Conservation (phyloP, 2,797 vertebrate genomes). For the Xyrichtys novacula region DNA sequence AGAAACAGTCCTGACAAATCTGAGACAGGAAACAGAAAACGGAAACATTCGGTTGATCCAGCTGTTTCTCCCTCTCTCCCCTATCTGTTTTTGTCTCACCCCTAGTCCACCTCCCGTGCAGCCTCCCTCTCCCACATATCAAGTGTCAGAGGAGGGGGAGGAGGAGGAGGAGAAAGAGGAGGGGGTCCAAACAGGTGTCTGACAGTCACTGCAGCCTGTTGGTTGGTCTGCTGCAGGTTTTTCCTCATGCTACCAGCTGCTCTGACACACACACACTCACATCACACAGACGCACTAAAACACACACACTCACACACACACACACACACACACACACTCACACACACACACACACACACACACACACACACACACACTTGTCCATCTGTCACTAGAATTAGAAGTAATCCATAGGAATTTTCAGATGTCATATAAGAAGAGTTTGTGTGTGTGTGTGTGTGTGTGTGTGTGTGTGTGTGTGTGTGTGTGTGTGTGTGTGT, state of each 20-base stretch:
- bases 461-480: conserved; percentile 8
- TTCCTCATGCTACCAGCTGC: conserved; percentile 77
- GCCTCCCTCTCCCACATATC: conserved; percentile 47
- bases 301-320: conserved; percentile 19
- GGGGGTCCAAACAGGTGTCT: conserved; percentile 82
- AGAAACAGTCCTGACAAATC: conserved; percentile 48
- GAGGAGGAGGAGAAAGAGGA: conserved; percentile 1
- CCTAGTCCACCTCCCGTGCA: neutral
- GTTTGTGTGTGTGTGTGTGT: conserved; percentile 27
- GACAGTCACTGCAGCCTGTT: conserved; percentile 73
- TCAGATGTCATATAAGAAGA: conserved; percentile 71
- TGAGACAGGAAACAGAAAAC: conserved; percentile 70
- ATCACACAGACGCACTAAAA: conserved; percentile 15
- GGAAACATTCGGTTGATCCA: conserved; percentile 77
- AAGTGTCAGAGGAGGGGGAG: conserved; percentile 43
- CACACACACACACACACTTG: conserved; percentile 41
- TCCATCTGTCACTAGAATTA: conserved; percentile 85
- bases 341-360: conserved; percentile 5
- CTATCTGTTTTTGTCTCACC: conserved; percentile 47
- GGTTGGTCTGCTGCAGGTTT: conserved; percentile 71
- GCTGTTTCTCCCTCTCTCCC: conserved; percentile 70
- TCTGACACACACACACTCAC: conserved; percentile 20
- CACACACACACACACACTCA: conserved; percentile 24
- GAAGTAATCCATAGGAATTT: conserved; percentile 82
- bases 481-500: conserved; percentile 21